Evolutionary conservation across 1,140 invertebrate species (phyloP).

Genomic region (Globodera ellingtonae): DNA sequence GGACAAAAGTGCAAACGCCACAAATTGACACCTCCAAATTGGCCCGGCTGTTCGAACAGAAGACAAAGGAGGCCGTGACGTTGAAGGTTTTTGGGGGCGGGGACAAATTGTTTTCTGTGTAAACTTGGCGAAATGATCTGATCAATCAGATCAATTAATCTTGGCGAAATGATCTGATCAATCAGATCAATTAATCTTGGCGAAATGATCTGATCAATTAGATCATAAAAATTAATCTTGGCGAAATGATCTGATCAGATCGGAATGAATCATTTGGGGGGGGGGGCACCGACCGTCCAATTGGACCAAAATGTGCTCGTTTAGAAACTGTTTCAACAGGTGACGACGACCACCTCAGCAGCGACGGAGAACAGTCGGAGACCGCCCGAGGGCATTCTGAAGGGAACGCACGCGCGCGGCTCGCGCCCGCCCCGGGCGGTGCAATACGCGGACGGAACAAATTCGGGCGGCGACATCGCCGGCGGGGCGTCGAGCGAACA

Average conservation of each 20-base stretch:
- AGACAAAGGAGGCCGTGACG: slow-evolving; percentile 81
- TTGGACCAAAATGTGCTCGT: too few species aligned
- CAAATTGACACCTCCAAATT: slow-evolving; percentile 86
- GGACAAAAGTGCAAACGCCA: slow-evolving; percentile 83
- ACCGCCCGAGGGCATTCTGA: slow-evolving; percentile 31
- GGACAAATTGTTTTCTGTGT: too few species aligned
- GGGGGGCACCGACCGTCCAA: too few species aligned
- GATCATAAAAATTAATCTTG: too few species aligned
- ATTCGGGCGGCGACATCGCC: slow-evolving; percentile 16
- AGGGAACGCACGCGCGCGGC: slow-evolving; percentile 21
- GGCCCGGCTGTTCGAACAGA: slow-evolving; percentile 93
- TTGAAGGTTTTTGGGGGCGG: neutral
- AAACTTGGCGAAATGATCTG: too few species aligned
- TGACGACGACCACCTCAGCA: slow-evolving; percentile 13
- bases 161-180: too few species aligned
- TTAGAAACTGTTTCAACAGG: neutral
- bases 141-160: too few species aligned
- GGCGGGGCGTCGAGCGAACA: neutral
- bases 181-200: too few species aligned
- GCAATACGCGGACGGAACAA: slow-evolving; percentile 29
- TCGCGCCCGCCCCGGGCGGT: slow-evolving; percentile 25
- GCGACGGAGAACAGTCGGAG: slow-evolving; percentile 14
- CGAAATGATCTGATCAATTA: too few species aligned
- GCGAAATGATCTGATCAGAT: too few species aligned
- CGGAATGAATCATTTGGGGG: too few species aligned